Conservation (phyloP, 2,797 vertebrate genomes). For the Percopsis omiscomaycus region DNA sequence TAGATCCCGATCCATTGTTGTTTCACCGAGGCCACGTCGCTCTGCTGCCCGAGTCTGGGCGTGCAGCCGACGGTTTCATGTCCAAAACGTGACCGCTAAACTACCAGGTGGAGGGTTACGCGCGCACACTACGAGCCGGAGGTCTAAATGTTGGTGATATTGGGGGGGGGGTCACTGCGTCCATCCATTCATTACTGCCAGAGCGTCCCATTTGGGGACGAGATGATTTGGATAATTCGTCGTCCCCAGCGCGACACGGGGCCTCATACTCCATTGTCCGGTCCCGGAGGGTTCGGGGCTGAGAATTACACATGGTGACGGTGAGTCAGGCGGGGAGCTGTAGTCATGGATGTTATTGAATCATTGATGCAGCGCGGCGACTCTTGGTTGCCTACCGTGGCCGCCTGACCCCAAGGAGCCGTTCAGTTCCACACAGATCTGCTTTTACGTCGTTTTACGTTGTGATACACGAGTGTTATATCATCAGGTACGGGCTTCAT, state of each 20-base stretch:
- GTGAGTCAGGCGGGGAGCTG: slow-evolving; percentile 39
- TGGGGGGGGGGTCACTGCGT: slow-evolving; percentile 22
- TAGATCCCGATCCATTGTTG: slow-evolving; percentile 58
- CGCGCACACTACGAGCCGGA: too few species aligned
- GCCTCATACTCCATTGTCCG: too few species aligned
- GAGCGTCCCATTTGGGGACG: slow-evolving; percentile 26
- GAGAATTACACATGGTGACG: slow-evolving; percentile 1
- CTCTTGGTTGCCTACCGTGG: not conserved
- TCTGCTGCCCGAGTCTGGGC: not conserved
- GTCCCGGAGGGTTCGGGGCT: not conserved
- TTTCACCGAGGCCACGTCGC: slow-evolving; percentile 56
- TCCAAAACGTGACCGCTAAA: not conserved
- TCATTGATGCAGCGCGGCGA: slow-evolving; percentile 21
- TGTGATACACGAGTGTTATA: too few species aligned
- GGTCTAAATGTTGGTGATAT: not conserved
- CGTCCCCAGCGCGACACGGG: slow-evolving; percentile 13
- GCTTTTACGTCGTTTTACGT: not conserved
- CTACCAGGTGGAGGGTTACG: not conserved
- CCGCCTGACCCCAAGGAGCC: too few species aligned
- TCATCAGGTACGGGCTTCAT: too few species aligned
- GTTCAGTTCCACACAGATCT: too few species aligned
- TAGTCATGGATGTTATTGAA: slow-evolving; percentile 30
- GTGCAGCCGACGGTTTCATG: slow-evolving; percentile 5
- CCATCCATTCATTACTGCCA: slow-evolving; percentile 57
- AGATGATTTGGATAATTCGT: slow-evolving; percentile 36